Base-by-base conservation (phyloP, 2,113 vertebrate genomes). In the Toxotes chatareus region DNA sequence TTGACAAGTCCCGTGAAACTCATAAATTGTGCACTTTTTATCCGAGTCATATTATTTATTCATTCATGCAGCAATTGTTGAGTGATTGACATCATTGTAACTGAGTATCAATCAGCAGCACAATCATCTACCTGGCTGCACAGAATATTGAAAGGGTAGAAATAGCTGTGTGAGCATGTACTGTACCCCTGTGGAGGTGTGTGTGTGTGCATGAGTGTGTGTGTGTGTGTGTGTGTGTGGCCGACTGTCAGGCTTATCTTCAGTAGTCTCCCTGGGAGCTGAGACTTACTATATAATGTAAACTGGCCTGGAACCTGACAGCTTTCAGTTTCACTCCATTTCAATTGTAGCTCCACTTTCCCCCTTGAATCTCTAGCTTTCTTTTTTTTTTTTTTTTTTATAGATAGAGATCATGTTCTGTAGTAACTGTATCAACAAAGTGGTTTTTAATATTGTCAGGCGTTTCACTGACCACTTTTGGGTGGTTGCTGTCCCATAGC, bases 51-150 rank as follows among this genome's bases (percentile, higher is more conserved):
- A 65, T 88, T 76, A 74, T 84, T 84, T 86, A 82, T 85, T 82
- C 62, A 80, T 78, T 80, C 79, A 56, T 31, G 23, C 70, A 38
- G 71, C 53, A 63, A 68, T 71, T 2, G 55, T 64, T 46, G 71
- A 84, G 71, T 85, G 86, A 91, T 79, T 84, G 88, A 87, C 85
- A 79, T 86, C 34, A 62, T 57, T 81, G 77, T 79, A 85, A 69
- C 14, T 49, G 66, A 83, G 83, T 79, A 90, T 93, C 87, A 89
- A 87, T 88, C 88, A 84, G 72, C 63, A 38, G 74, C 67, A 64
- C 83, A 89, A 84, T 85, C 85, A 79, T 86, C 66, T 76, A 81
- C 80, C 83, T 76, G 82, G 36, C 80, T 73, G 79, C 81, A 40
- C 75, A 61, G 80, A 73, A 59, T 80, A 85, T 71, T 79, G 76